Conservation (phyloP, 2,888 invertebrate genomes). For the Idaea biselata region DNA sequence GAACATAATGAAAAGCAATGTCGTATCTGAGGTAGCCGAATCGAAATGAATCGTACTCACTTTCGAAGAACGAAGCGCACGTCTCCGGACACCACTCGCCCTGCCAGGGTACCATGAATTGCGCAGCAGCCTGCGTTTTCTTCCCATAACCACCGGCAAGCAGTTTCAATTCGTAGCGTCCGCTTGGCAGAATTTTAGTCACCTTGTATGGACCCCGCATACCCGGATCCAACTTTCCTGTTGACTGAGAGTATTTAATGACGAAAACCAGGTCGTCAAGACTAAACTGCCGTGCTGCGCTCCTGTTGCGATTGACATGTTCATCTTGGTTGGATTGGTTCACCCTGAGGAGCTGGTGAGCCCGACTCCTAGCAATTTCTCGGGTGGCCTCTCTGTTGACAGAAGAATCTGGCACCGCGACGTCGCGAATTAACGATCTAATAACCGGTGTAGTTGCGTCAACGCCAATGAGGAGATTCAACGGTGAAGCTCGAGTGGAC, state of each 20-base stretch:
- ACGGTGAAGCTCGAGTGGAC: too few species aligned
- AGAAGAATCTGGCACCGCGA: neutral
- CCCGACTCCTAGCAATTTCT: neutral
- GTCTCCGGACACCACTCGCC: constrained; percentile 17
- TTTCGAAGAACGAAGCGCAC: constrained; percentile 13
- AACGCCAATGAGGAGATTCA: too few species aligned
- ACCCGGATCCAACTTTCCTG: constrained; percentile 25
- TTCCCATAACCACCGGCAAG: neutral
- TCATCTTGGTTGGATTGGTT: too few species aligned
- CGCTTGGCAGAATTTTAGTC: constrained; percentile 7
- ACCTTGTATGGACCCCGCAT: constrained; percentile 26
- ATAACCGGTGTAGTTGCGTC: too few species aligned
- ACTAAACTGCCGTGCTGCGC: neutral
- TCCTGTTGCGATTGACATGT: constrained; percentile 1
- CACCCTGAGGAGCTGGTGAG: neutral
- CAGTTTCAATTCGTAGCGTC: constrained; percentile 20
- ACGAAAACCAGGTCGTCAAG: constrained; percentile 24
- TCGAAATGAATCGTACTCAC: too few species aligned
- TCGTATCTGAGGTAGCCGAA: too few species aligned
- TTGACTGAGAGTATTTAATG: constrained; percentile 19
- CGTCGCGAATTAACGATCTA: too few species aligned
- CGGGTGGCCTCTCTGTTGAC: constrained; percentile 16
- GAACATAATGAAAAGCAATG: too few species aligned
- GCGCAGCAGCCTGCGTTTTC: neutral
- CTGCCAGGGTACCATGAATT: constrained; percentile 9